Conservation (phyloP, 2,113 vertebrate genomes). For the Catharus minimus region DNA sequence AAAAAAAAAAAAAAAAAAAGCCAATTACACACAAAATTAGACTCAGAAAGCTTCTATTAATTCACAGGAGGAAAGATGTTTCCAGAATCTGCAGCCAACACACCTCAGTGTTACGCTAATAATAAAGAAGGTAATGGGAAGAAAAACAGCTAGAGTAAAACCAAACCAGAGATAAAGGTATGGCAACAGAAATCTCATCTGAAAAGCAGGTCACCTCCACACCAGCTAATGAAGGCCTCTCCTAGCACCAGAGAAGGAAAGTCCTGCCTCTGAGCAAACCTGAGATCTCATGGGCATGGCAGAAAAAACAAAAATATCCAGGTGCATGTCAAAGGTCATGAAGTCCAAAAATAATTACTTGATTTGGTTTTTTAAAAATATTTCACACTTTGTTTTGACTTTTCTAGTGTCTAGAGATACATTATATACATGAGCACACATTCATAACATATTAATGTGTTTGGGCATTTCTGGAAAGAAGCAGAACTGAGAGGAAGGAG, state of each 20-base stretch:
- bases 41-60: neutral
- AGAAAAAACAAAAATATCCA: neutral
- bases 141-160: neutral
- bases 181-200: neutral
- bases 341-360: neutral
- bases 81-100: neutral
- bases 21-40: neutral
- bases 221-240: neutral
- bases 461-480: neutral
- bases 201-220: neutral
- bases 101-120: neutral
- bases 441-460: neutral
- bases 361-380: neutral
- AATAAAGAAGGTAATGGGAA: neutral
- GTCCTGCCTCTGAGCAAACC: neutral
- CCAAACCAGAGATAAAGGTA: neutral
- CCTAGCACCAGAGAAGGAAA: neutral
- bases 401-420: neutral
- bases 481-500: neutral
- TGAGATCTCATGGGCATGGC: neutral
- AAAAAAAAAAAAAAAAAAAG: neutral
- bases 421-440: neutral
- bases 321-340: neutral
- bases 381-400: neutral
- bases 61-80: neutral